Evolutionary conservation across 2,888 invertebrate species (phyloP), one percentile per base, ranked within the genome.

Genomic region (Sminthurinus aureus): DNA sequence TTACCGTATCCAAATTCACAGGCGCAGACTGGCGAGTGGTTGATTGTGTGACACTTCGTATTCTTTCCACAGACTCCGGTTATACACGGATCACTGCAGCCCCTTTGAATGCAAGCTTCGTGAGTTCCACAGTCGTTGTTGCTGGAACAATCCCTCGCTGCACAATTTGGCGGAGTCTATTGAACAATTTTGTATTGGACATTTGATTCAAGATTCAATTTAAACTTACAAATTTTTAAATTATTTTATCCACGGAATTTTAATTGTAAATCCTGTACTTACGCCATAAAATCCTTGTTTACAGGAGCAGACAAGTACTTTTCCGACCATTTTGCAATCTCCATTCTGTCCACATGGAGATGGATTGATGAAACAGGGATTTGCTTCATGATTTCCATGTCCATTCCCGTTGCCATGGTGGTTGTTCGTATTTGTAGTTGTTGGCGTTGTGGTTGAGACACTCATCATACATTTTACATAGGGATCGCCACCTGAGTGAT

Each of bases 41-140:
- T 88, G 26, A 86, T 84, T 3, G 88, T 87, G 52, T 87, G 88
- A 77, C 89, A 90, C 26, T 87, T 88, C 20, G 90, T 89, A 84
- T 89, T 87, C 51, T 83, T 77, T 6, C 82, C 82, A 78, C 82
- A 82, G 0, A 82, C 78, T n/a, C 78, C 82, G 12, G 77, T 67
- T 18, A 77, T 77, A 24, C 82, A 82, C n/a, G 78, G 78, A 22
- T 82, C 52, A 24, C 26, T 38, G 58, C 82, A 82, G 51, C 12
- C 64, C 0, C 82, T 73, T 51, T 50, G 58, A 78, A 82, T 67
- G 64, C 82, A 82, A 20, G 71, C 78, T n/a, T 75, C 18, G 15
- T 67, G 20, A 20, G 20, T 15, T 6, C 71, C 69, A 51, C 82
- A 82, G 6, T 82, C 71, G 1, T 26, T 50, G n/a, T 52, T 82